Base-by-base conservation (phyloP, 2,113 vertebrate species). In the Manacus vitellinus region DNA sequence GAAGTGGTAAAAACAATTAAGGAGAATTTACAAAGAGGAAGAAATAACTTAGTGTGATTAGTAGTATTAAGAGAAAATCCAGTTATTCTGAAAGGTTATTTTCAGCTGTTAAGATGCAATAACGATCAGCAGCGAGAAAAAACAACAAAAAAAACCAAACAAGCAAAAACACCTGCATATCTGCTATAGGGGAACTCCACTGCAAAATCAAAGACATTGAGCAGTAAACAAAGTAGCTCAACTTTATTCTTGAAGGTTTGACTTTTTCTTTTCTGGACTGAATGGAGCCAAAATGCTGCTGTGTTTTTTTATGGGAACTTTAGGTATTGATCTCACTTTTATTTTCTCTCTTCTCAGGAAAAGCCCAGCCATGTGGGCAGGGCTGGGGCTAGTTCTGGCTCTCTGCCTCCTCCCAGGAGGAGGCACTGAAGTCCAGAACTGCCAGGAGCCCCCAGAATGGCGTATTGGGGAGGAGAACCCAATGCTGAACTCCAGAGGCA, bases 341-440 rank as follows among this genome's bases (percentile, higher is more conserved):
- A 7, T 93, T 91, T 93, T 86, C 81, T 85, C 49, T 95, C 37
- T 94, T 96, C 94, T 55, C 93, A 98, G 98, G 92, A 84, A 84
- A 95, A 89, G 75, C 94, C 94, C 96, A 96, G 94, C 56, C 93
- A 99, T 99, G 99, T 99, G 98, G 99, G 98, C 93, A 73, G 93
- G 98, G 93, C 97, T 99, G 92, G 98, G 98, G 88, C 97, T 99
- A 78, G 97, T 98, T 97, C 97, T 99, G 98, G 98, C 98, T 97
- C 98, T 99, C 98, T 99, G 98, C 97, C 97, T 99, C 97, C 98
- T 99, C 96, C 98, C 98, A 19, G 97, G 96, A 94, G 98, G 98
- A 95, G 96, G 98, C 30, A 66, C 98, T 92, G 99, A 99, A 98
- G 97, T 96, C 96, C 98, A 98, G 62, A 97, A 86, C 44, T 99